Evolutionary conservation across 2,113 vertebrate species (phyloP).

Genomic region (Odontesthes bonariensis): DNA sequence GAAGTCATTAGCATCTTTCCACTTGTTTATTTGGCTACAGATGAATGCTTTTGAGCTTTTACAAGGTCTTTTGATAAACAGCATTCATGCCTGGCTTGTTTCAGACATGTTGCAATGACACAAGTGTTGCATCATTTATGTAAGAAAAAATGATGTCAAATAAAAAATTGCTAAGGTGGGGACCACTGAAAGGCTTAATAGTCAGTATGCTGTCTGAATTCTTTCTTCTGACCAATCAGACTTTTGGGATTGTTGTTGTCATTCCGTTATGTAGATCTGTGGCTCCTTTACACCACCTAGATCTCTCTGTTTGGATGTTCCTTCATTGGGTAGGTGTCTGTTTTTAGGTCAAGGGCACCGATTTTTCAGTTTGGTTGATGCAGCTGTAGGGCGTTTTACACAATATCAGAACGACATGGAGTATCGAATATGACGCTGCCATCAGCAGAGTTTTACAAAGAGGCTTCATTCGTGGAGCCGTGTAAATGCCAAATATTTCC

Average conservation of each 20-base stretch:
- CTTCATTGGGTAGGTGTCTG: not conserved
- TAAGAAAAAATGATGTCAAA: not conserved
- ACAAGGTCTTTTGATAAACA: conserved; percentile 54
- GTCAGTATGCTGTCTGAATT: too few relatives aligned
- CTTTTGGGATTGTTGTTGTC: conserved; percentile 13
- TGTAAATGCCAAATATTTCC: conserved; percentile 4
- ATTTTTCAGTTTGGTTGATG: too few relatives aligned
- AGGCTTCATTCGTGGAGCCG: not conserved
- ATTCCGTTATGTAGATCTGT: not conserved
- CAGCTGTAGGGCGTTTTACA: too few relatives aligned
- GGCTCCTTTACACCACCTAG: too few relatives aligned
- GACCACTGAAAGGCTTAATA: too few relatives aligned
- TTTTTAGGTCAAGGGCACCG: not conserved
- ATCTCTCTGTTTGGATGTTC: not conserved
- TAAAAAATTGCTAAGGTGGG: not conserved
- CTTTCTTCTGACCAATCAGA: not conserved
- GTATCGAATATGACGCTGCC: too few relatives aligned
- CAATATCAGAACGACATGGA: too few relatives aligned
- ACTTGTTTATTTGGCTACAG: conserved; percentile 66
- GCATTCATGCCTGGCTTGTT: conserved; percentile 15
- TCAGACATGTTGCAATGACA: conserved; percentile 25
- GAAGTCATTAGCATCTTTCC: conserved; percentile 68
- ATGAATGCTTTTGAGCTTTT: conserved; percentile 48
- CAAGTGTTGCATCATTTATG: conserved; percentile 44
- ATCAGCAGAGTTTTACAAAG: not conserved